Percentiles rank a stretch among this genome's conserved stretches.
phyloP scores from a whole-genome alignment of 2,797 vertebrate genomes.

The Rhadinocentrus ornatus region DNA sequence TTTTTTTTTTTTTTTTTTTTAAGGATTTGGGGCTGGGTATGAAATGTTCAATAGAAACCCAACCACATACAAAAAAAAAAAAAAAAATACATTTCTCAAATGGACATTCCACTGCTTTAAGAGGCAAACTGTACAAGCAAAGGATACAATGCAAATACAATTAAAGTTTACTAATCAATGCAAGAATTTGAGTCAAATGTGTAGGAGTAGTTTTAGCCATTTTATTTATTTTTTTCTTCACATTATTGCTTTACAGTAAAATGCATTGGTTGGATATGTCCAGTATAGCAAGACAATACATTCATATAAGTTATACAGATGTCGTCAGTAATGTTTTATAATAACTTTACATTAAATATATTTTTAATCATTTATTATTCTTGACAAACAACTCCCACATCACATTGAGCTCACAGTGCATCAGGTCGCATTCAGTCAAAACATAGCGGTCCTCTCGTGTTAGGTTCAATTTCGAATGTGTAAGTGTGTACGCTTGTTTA shows the following conservation, averaged over 20 bases:
- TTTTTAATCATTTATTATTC: slow-evolving; percentile 79
- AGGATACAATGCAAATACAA: not conserved
- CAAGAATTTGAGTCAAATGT: slow-evolving; percentile 74
- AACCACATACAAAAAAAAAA: not conserved
- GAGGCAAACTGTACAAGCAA: not conserved
- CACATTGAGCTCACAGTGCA: slow-evolving; percentile 99
- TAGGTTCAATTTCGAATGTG: slow-evolving; percentile 45
- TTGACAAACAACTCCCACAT: slow-evolving; percentile 90
- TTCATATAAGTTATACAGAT: slow-evolving; percentile 88
- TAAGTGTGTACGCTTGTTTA: slow-evolving; percentile 64
- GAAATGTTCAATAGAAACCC: not conserved
- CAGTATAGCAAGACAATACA: slow-evolving; percentile 89
- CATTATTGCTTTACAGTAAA: slow-evolving; percentile 90
- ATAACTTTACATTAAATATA: slow-evolving; percentile 87
- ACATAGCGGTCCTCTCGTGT: slow-evolving; percentile 58
- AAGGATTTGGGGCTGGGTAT: not conserved
- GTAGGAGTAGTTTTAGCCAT: slow-evolving; percentile 76
- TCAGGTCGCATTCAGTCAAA: slow-evolving; percentile 92
- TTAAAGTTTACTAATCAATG: not conserved
- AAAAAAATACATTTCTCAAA: too few relatives aligned
- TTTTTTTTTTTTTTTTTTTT: too few relatives aligned
- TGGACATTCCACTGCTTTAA: too few relatives aligned
- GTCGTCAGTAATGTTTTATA: slow-evolving; percentile 83
- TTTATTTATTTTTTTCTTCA: slow-evolving; percentile 79
- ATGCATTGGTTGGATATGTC: slow-evolving; percentile 86